Evolutionary conservation across 2,888 invertebrate genomes (phyloP).

Genomic region (Pharmacophagus antenor): DNA sequence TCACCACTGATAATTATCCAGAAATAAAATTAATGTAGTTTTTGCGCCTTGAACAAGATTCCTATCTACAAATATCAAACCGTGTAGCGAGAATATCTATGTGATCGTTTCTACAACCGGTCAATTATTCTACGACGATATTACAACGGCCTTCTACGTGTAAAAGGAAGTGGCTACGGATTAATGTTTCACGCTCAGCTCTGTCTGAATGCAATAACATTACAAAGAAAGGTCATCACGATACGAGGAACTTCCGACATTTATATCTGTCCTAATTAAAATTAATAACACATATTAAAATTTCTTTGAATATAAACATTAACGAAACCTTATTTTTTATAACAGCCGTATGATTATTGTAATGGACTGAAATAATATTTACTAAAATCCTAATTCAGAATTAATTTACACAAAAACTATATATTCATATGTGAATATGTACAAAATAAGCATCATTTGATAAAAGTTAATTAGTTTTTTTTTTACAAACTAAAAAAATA

Average conservation of each 20-base stretch:
- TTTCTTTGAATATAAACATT: too few species aligned
- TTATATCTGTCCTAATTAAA: constrained; percentile 1
- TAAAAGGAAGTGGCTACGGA: constrained; percentile 23
- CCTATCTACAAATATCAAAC: constrained; percentile 16
- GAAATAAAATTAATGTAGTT: background rate
- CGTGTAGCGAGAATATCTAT: constrained; percentile 6
- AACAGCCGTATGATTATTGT: too few species aligned
- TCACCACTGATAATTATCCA: background rate
- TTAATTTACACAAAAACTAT: too few species aligned
- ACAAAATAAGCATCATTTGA: too few species aligned
- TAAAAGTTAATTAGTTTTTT: too few species aligned
- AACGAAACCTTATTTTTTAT: too few species aligned
- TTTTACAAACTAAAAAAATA: background rate
- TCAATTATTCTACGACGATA: constrained; percentile 15
- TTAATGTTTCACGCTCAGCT: constrained; percentile 20
- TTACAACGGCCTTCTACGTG: constrained; percentile 21
- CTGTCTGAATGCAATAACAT: constrained; percentile 19
- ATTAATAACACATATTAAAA: background rate
- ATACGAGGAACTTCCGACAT: constrained; percentile 20
- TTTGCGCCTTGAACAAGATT: constrained; percentile 11
- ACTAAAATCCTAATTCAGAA: too few species aligned
- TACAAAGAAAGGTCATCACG: constrained; percentile 26
- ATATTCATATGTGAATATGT: too few species aligned
- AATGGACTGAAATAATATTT: too few species aligned
- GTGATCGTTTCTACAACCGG: constrained; percentile 16